phyloP scores from a whole-genome alignment of 2,113 vertebrate species.

The Sprattus sprattus region DNA sequence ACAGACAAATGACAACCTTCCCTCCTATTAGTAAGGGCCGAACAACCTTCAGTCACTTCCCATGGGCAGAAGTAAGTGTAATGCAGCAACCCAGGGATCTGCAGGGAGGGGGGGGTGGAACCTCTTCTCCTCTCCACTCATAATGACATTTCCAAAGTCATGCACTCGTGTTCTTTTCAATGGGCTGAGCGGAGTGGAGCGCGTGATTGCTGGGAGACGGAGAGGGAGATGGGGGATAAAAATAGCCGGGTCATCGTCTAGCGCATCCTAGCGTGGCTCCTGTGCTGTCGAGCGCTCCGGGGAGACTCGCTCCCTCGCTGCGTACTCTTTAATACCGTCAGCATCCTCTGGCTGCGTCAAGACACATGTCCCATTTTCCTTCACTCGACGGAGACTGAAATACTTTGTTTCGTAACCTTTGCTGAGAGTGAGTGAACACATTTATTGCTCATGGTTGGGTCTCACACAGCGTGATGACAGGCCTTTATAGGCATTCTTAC shows the following conservation, averaged over 20 bases:
- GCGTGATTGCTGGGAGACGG: background rate
- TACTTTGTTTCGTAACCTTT: background rate
- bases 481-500: background rate
- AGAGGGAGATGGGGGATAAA: conserved; percentile 44
- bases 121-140: conserved; percentile 24
- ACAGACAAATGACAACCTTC: background rate
- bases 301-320: background rate
- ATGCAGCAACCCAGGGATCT: conserved; percentile 17
- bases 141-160: conserved; percentile 64
- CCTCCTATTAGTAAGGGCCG: background rate
- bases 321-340: background rate
- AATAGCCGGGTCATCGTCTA: conserved; percentile 49
- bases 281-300: background rate
- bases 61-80: background rate
- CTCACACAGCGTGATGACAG: background rate
- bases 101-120: background rate
- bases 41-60: conserved; percentile 6
- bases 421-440: background rate
- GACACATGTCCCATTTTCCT: background rate
- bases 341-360: conserved; percentile 3
- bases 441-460: background rate
- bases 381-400: background rate
- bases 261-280: background rate
- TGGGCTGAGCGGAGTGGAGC: background rate
- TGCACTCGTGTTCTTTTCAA: conserved; percentile 45